These are phyloP conservation scores for Serinus canaria DNA, from an alignment of 2,113 vertebrate species.

Conservation along the genomic window DNA sequence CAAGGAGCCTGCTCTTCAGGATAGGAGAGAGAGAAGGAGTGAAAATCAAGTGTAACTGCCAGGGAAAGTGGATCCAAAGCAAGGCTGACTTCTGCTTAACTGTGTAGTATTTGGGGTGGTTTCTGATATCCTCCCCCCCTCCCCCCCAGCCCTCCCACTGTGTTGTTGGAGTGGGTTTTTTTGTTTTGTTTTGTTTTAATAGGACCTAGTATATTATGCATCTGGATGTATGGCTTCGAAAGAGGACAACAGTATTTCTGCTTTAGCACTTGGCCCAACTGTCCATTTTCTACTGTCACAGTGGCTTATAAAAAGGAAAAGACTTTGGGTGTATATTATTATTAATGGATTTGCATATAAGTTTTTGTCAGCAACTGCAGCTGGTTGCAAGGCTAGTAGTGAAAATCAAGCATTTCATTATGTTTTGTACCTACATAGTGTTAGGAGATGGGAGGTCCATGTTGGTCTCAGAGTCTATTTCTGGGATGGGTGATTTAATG, in stretches of 20 bases:
- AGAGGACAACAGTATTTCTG: background rate
- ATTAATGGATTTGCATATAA: background rate
- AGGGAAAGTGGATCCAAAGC: background rate
- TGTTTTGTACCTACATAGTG: background rate
- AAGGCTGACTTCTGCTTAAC: background rate
- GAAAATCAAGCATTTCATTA: background rate
- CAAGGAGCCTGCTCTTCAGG: accelerated
- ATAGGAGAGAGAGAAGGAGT: background rate
- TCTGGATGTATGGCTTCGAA: background rate
- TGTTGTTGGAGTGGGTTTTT: background rate
- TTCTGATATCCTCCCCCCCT: background rate
- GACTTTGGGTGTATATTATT: background rate
- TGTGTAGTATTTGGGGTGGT: background rate
- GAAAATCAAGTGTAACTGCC: background rate
- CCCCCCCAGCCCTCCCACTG: too few relatives aligned
- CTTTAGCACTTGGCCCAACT: accelerated
- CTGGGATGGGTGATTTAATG: background rate
- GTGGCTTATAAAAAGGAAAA: background rate
- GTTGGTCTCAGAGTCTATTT: background rate
- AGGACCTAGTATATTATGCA: background rate
- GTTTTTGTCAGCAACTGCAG: background rate
- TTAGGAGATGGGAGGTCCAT: background rate
- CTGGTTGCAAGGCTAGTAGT: background rate
- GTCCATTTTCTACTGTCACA: background rate
- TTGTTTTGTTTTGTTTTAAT: background rate